Evolutionary conservation across 2,113 vertebrate species (phyloP).

Genomic region (Lates calcarifer): DNA sequence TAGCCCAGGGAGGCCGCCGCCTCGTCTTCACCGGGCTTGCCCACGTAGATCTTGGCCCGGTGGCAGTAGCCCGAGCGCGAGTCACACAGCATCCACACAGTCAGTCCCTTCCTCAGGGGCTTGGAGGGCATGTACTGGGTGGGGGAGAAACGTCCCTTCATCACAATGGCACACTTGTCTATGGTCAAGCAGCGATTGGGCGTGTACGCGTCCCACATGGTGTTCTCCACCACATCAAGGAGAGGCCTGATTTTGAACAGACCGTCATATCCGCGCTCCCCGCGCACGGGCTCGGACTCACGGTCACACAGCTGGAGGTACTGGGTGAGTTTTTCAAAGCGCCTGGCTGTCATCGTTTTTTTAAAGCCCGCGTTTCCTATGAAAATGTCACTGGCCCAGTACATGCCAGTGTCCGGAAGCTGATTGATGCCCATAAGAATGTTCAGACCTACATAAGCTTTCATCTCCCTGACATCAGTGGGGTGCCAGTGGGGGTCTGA

Average conservation of each 20-base stretch:
- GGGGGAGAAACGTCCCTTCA: constrained; percentile 84
- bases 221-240: constrained; percentile 85
- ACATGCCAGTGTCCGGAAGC: constrained; percentile 87
- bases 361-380: constrained; percentile 88
- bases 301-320: constrained; percentile 87
- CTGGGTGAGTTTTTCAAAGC: constrained; percentile 87
- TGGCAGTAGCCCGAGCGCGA: constrained; percentile 88
- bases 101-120: constrained; percentile 85
- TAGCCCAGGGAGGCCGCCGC: constrained; percentile 71
- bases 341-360: constrained; percentile 87
- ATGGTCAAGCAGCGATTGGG: constrained; percentile 87
- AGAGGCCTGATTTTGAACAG: constrained; percentile 87
- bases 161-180: constrained; percentile 82
- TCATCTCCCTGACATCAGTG: constrained; percentile 86
- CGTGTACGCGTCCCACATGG: constrained; percentile 86
- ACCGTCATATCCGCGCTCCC: constrained; percentile 85
- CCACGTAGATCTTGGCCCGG: constrained; percentile 82
- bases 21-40: constrained; percentile 78
- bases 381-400: constrained; percentile 89
- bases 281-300: constrained; percentile 80
- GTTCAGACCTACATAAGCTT: constrained; percentile 85
- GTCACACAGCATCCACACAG: constrained; percentile 88
- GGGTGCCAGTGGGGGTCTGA: constrained; percentile 88
- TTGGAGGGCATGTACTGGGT: constrained; percentile 87
- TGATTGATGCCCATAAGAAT: constrained; percentile 89